Base-by-base conservation (phyloP, 2,113 vertebrate species). In the Pomatostomus ruficeps region DNA sequence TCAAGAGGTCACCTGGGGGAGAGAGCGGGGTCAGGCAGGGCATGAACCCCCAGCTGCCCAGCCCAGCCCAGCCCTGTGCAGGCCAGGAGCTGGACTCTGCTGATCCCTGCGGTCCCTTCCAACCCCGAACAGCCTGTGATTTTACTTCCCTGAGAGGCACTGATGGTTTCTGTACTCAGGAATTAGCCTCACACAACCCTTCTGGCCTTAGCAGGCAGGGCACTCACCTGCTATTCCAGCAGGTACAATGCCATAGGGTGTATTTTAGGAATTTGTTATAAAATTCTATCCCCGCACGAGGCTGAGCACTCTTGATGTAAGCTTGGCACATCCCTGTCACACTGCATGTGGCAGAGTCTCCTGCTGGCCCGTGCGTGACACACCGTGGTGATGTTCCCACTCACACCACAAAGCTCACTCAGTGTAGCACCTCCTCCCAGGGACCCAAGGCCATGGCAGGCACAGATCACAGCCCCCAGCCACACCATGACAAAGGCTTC, bases 1-100 rank as follows among this genome's bases (percentile, higher is more conserved):
- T 99, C 93, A 99, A 96, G 23, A 98, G 97, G 91, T 98, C 98
- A 94, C 96, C 97, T 98, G 63, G 65, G 63, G 93, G 94, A 84
- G 22, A 75, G 57, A 92, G 51, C 1, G 10, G 72, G 2, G 45
- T 67, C 45, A 54, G 40, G 54, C 9, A 25, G 38, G 52, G 54
- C 45, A 8, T 0, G 28, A 28, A 21, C 19, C 52, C 43, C 6
- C 28, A 15, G 51, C 43, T 51, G 51, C 26, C 36, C 68, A 55
- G 40, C 38, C 36, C 68, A 55, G 40, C 38, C 55, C 67, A 22
- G 35, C 20, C 71, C 71, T 57, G 40, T 1, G 33, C 54, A 68
- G 43, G 35, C 52, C 43, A 59, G 26, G 5, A 45, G 55, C 14
- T 38, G 59, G 15, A 12, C 33, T 59, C n/a, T 46, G 24, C 22